Evolutionary conservation across 1,140 invertebrate genomes (phyloP), one percentile per base, ranked within the genome.

Genomic region (Wasmannia auropunctata): DNA sequence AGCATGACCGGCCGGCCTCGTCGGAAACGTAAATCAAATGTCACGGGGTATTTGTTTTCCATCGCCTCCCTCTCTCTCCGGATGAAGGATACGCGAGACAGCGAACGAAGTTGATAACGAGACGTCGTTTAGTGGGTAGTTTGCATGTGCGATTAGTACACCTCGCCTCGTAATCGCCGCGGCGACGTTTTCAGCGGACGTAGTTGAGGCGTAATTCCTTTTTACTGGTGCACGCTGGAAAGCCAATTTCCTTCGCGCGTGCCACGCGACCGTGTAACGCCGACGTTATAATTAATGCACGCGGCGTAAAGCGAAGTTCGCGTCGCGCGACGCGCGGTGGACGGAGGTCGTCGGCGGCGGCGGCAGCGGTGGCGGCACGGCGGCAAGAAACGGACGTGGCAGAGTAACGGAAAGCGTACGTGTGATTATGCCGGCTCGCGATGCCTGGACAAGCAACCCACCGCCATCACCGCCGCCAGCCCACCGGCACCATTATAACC

Each of bases 391-490:
- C 28, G 49, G 76, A 86, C 86, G 70, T 43, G 67, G 31, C 49
- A 60, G 62, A 84, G 63, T 74, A 67, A 84, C 28, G 49, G 49
- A 88, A 91, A 87, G 67, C 67, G 84, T 40, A 86, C 85, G 70
- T 81, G 88, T 89, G 86, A 92, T 91, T 91, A 91, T 90, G 62
- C 79, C 72, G 87, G 62, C 85, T 81, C 37, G 63, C n/a, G 40
- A 63, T 65, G 60, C 77, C 40, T 83, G 89, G 89, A 91, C 91
- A 90, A 85, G 86, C 87, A 87, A 86, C 87, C n/a, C 28, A 49
- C 75, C 25, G 28, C 43, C 40, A 14, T 25, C 40, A 43, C 56
- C 37, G 34, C 43, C 56, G 16, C 74, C 37, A n/a, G n/a, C n/a
- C n/a, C n/a, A 43, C 37, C 28, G 49, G n/a, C 46, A 51, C 37